Evolutionary conservation across 2,797 vertebrate genomes (phyloP), one percentile per base, ranked within the genome.

Genomic region (Onychomys leucogaster): DNA sequence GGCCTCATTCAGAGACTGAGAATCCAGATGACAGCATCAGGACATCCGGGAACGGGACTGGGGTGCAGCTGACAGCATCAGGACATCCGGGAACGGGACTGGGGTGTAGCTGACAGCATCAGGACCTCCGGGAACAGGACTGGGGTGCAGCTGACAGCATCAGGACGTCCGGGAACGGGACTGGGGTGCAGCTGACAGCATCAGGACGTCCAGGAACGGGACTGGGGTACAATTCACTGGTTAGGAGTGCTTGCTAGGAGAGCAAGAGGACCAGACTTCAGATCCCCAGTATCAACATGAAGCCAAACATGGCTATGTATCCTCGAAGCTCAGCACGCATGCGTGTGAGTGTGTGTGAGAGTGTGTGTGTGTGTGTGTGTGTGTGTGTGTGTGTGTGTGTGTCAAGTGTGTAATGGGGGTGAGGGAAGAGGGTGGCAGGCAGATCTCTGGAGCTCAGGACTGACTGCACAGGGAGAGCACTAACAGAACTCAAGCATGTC

Each of bases 1-100:
- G 32, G 59, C n/a, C 27, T 77, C 59, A 78, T 75, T 90, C 11
- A 94, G 90, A 96, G 69, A 82, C 52, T 46, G 57, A 85, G 21
- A 89, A 25, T 46, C 41, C 46, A 94, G 49, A 55, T 71, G 27
- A 84, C 49, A 96, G 49, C n/a, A 89, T 11, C 23, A 55, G 16
- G 52, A 55, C 16, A 13, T 55, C 14, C 52, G 16, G 52, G 52
- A 16, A 16, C 52, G 3, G 52, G 52, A 52, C 12, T 52, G 52
- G 52, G 52, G 52, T 52, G 14, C 52, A 52, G 52, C 52, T 71
- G 27, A 84, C 49, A 96, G 49, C n/a, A 89, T 11, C 55, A 90
- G 67, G 27, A 32, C n/a, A 32, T 85, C 32, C 43, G 52, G 63
- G 12, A 14, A 9, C 34, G 3, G 63, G 82, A 17, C 43, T 55